Percentiles rank a stretch among this genome's conserved stretches.
Evolutionary conservation across 2,888 invertebrate genomes (phyloP).

Genomic region (Cosmorhoe ocellata): DNA sequence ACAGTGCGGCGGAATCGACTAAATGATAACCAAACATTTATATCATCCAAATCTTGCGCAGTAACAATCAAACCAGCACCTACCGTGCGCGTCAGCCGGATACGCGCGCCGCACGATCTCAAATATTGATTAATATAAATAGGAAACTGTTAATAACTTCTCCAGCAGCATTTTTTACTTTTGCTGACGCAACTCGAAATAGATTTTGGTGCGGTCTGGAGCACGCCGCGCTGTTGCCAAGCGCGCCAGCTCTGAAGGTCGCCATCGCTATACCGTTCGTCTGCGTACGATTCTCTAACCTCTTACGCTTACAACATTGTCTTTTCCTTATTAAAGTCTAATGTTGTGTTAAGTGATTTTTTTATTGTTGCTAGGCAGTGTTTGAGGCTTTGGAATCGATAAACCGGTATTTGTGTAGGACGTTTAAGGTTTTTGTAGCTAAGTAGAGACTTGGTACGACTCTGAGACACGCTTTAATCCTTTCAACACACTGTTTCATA

Average conservation of each 20-base stretch:
- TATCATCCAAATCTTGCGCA: too few relatives aligned
- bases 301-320: conserved; percentile 31
- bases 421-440: background rate
- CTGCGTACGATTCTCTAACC: conserved; percentile 26
- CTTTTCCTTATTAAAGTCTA: conserved; percentile 30
- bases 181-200: conserved; percentile 19
- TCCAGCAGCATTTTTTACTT: conserved; percentile 7
- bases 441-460: too few relatives aligned
- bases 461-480: too few relatives aligned
- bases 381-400: conserved; percentile 4
- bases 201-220: conserved; percentile 21
- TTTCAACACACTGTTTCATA: too few relatives aligned
- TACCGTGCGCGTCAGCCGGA: too few relatives aligned
- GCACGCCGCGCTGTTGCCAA: conserved; percentile 42
- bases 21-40: too few relatives aligned
- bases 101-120: too few relatives aligned
- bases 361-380: conserved; percentile 15
- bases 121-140: too few relatives aligned
- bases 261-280: conserved; percentile 16
- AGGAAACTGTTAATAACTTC: background rate
- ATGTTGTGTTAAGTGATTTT: conserved; percentile 21
- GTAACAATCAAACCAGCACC: too few relatives aligned
- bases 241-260: conserved; percentile 43
- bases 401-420: conserved; percentile 1
- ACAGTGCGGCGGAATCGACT: too few relatives aligned